Conservation (phyloP, 1,140 invertebrate species). For the Neelides sp. region DNA sequence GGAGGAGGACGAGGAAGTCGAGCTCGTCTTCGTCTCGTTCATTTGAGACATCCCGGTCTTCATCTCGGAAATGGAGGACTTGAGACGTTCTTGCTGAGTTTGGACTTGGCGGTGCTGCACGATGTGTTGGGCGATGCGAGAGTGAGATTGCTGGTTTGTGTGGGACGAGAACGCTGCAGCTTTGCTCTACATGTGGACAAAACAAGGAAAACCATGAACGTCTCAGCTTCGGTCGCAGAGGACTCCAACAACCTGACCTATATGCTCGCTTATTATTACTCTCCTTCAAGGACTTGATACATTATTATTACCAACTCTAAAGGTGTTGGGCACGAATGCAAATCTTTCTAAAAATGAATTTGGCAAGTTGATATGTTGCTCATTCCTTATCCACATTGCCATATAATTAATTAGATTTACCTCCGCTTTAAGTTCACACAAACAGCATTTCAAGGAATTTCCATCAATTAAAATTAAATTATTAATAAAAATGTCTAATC, state of each 20-base stretch:
- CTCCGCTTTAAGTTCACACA: no score
- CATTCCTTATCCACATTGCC: no score
- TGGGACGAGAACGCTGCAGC: constrained; percentile 23
- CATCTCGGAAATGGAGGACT: constrained; percentile 58
- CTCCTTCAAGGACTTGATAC: no score
- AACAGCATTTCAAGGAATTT: no score
- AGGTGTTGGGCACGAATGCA: no score
- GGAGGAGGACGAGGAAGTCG: constrained; percentile 31
- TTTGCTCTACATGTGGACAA: constrained; percentile 23
- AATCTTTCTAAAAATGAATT: neutral
- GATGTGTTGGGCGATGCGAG: constrained; percentile 18
- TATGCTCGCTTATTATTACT: no score
- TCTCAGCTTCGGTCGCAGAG: neutral
- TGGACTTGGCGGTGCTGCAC: constrained; percentile 24
- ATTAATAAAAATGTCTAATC: no score
- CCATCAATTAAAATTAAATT: no score
- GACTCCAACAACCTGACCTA: neutral
- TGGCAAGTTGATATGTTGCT: neutral
- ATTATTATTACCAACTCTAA: no score
- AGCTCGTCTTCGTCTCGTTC: constrained; percentile 44
- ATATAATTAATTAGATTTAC: no score
- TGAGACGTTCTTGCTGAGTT: constrained; percentile 40
- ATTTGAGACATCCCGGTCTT: constrained; percentile 65
- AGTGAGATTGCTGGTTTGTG: constrained; percentile 25
- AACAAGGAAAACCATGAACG: neutral